Evolutionary conservation across 2,113 vertebrate species (phyloP), one percentile per base, ranked within the genome.

Genomic region (Scytalopus superciliaris): DNA sequence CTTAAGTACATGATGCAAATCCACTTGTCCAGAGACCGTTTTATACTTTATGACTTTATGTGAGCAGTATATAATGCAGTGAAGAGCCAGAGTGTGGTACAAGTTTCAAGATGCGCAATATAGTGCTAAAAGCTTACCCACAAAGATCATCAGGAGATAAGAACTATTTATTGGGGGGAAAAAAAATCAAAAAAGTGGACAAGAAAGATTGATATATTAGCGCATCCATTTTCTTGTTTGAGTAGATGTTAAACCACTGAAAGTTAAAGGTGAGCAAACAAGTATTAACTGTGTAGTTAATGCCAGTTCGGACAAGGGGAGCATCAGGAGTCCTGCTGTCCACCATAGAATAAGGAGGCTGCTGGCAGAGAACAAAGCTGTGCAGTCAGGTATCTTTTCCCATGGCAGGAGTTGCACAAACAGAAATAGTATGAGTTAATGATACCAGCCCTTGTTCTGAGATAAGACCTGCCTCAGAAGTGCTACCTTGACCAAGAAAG

Each of bases 381-480:
- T 33, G 19, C 24, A 70, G 31, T 12, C 42, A 50, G 33, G 16
- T 37, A 56, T 4, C 9, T 67, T 45, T 86, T 31, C 30, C 55
- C 19, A 42, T 0, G 3, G 8, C 16, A 70, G 10, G 8, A 63
- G 9, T 3, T 3, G 6, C 39, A 6, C n/a, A 84, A 42, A 15
- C 9, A 68, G 50, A 44, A 67, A n/a, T 19, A 59, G 4, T 12
- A 22, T 2, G 11, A 67, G 3, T 7, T 84, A 50, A 31, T 0
- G 0, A 6, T 31, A 68, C 8, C 28, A 89, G 44, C 39, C 6
- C 12, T 63, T 6, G 0, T 47, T 87, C 42, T 59, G 56, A 39
- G n/a, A 49, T 33, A 6, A 62, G 9, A 37, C 14, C 6, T 28
- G 47, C 19, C 33, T 67, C 10, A 1, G 4, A 69, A 77, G 5